Conservation (phyloP, 2,888 invertebrate species). For the Ceriagrion tenellum region DNA sequence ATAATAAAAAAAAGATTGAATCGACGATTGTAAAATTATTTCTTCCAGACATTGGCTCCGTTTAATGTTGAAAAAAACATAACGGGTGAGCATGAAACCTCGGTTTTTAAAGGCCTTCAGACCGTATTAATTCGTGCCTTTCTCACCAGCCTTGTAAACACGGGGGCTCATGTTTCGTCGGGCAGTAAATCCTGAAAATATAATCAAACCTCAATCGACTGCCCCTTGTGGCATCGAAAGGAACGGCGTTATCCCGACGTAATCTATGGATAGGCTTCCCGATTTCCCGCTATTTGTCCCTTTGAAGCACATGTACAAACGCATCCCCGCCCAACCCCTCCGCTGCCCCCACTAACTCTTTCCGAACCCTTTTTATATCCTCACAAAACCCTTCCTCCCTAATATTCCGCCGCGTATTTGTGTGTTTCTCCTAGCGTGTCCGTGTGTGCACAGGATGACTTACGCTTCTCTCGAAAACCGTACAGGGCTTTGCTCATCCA, state of each 20-base stretch:
- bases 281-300: constrained; percentile 48
- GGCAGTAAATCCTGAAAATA: constrained; percentile 37
- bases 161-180: constrained; percentile 40
- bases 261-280: constrained; percentile 39
- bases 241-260: constrained; percentile 30
- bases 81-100: neutral
- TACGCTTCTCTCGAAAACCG: constrained; percentile 19
- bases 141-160: constrained; percentile 53
- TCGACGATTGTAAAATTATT: constrained; percentile 26
- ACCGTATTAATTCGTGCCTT: constrained; percentile 48
- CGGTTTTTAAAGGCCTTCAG: neutral
- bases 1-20: neutral
- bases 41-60: constrained; percentile 15
- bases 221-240: neutral
- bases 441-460: constrained; percentile 22
- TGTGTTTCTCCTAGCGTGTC: constrained; percentile 27
- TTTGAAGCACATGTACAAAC: constrained; percentile 6
- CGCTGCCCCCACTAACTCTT: neutral
- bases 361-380: constrained; percentile 48
- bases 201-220: constrained; percentile 38
- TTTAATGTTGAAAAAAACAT: constrained; percentile 1
- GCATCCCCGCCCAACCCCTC: neutral
- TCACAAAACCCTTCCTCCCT: constrained; percentile 3
- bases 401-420: constrained; percentile 29
- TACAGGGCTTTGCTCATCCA: neutral